Base-by-base conservation (phyloP, 2,113 vertebrate species). In the Athene cunicularia region DNA sequence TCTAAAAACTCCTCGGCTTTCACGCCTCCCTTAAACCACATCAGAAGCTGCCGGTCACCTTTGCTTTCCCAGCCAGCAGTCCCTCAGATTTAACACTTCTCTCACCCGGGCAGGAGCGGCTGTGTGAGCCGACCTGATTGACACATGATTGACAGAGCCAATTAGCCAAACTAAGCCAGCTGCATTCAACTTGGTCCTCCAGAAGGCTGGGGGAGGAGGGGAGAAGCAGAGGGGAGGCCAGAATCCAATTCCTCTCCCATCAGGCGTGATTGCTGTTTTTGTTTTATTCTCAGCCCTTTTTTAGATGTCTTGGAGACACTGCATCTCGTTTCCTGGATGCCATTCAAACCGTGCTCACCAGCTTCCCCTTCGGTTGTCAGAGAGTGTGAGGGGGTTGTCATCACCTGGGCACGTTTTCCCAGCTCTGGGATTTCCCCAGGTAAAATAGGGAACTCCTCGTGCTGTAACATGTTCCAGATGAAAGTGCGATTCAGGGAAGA, bases 121-220 rank as follows among this genome's bases (percentile, higher is more conserved):
- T 22, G 41, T 43, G 26, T 50, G 77, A 91, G 90, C 86, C 21
- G 13, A 60, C 92, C 95, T 95, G 93, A 94, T 21, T 94, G 95
- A 93, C 90, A 79, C 70, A 50, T 97, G 97, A 96, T 93, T 96
- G 96, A 96, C 95, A 87, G 86, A 95, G 94, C 95, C 95, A 97
- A 97, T 97, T 96, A 96, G 91, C 82, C 89, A 87, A 94, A 95
- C 49, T 80, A 91, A 94, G 94, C 56, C 97, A 98, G 95, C 95
- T 94, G 95, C 94, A 94, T 87, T 94, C 93, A 62, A 41, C 90
- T 37, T 28, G 49, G 79, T 55, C 89, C 96, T 93, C 59, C 93
- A 82, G 87, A 84, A 52, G 95, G 85, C 93, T 14, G 88, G 26
- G 80, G 95, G 96, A 93, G 93, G 93, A 80, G 89, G 82, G 58